Conservation (phyloP, 2,797 vertebrate genomes). For the Sebastes kiyomatsui region DNA sequence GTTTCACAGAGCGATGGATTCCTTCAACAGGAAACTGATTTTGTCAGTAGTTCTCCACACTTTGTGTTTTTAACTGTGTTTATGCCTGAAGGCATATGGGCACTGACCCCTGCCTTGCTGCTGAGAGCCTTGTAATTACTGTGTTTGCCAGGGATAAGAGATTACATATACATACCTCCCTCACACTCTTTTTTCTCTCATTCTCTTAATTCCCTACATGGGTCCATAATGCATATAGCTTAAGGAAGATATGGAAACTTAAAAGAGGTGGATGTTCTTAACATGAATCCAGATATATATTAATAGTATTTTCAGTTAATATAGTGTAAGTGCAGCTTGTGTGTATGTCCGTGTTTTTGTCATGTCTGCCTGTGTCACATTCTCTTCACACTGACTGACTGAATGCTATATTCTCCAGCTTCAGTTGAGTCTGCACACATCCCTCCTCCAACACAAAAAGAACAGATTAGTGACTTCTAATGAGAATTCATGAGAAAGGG, state of each 20-base stretch:
- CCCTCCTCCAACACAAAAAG: conserved; percentile 16
- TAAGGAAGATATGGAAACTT: too few relatives aligned
- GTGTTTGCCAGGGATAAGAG: background rate
- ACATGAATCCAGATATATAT: background rate
- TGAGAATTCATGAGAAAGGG: conserved; percentile 49
- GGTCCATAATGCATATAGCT: background rate
- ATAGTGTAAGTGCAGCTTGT: background rate
- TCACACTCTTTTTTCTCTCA: background rate
- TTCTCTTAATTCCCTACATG: background rate
- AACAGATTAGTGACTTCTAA: conserved; percentile 62
- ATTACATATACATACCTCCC: background rate
- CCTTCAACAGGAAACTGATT: background rate
- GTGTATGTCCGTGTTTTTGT: background rate
- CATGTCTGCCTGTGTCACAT: background rate
- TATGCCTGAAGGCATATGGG: background rate
- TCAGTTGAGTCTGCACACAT: conserved; percentile 32
- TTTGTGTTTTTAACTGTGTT: background rate
- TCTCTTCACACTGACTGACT: background rate
- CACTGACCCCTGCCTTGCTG: background rate
- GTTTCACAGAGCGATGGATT: background rate
- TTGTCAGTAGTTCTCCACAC: background rate
- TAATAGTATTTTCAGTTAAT: background rate
- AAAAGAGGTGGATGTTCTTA: background rate
- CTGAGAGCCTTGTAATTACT: background rate
- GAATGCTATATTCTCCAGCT: conserved; percentile 8